Base-by-base conservation (phyloP, 2,113 vertebrate species). In the Protobothrops flavoviridis region DNA sequence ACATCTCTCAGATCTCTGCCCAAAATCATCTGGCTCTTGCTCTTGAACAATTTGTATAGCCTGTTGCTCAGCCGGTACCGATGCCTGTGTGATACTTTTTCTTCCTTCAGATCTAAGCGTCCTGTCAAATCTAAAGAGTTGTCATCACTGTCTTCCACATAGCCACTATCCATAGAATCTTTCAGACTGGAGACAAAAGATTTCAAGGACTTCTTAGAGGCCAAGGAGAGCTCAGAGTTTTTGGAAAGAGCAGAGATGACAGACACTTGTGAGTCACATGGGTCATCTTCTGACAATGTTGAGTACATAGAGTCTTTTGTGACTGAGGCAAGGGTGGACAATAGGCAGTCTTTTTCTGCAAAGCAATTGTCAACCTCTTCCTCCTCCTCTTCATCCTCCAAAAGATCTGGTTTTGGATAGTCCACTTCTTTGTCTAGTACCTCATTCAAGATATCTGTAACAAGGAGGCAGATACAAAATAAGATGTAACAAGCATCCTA, bases 111-210 rank as follows among this genome's bases (percentile, higher is more conserved):
- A 39, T 98, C 98, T 0, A 88, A 39, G 85, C 94, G 85, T 48
- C 92, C 94, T 13, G 64, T n/a, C 1, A 53, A 0, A 45, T 98
- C 98, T 0, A 94, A 91, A 5, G 96, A 95, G 91, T 94, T 97
- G 92, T 99, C 99, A 0, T 99, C 99, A 0, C 96, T 97, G 92
- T 99, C 99, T 23, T 99, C 99, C 0, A 97, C 98, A 2, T 98
- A 99, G 94, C 99, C 99, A 0, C 99, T 99, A 96, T 99, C 99
- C 85, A 97, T 94, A 89, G 98, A 98, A n/a, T 98, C 98, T 0
- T 98, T 99, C 26, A 98, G 96, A 90, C 98, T 97, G 0, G 98
- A 99, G 92, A 98, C 98, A 0, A 98, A 98, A 0, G 98, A 99
- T 4, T 97, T 98, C 20, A 98, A 94, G 21, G 98, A 97, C 53